These are phyloP conservation scores for Drosophila tripunctata DNA, from an alignment of 2,888 invertebrate species.

Conservation along the genomic window DNA sequence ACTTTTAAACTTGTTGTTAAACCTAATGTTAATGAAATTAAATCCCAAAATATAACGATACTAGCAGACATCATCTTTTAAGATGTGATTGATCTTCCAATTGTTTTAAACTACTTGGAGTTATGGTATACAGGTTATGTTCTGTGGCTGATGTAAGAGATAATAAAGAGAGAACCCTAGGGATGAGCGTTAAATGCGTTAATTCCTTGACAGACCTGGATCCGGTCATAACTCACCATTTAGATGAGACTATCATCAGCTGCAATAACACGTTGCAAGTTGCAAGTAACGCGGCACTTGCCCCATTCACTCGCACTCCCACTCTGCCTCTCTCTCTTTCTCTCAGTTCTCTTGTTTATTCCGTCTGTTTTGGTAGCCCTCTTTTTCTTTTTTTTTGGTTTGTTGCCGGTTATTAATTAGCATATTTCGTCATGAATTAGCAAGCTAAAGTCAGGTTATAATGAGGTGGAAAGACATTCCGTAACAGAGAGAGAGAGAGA, in stretches of 20 bases:
- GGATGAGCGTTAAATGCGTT: background rate
- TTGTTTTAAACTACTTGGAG: too few species aligned
- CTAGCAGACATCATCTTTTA: too few species aligned
- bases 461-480: constrained; percentile 63
- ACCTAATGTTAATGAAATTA: too few species aligned
- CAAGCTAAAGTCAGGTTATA: constrained; percentile 51
- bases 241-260: constrained; percentile 11
- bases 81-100: too few species aligned
- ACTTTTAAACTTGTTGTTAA: too few species aligned
- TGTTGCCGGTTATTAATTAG: constrained; percentile 61
- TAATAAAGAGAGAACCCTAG: background rate
- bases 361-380: too few species aligned
- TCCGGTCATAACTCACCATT: constrained; percentile 18
- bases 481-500: background rate
- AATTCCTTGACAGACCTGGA: constrained; percentile 6
- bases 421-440: constrained; percentile 71
- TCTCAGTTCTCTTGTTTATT: background rate
- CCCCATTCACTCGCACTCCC: background rate
- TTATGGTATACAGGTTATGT: too few species aligned
- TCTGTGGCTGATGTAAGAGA: too few species aligned
- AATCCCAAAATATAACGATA: too few species aligned
- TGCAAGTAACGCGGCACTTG: background rate
- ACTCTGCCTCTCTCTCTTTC: background rate
- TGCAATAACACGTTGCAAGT: constrained; percentile 25
- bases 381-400: constrained; percentile 17